Evolutionary conservation across 2,888 invertebrate genomes (phyloP).

Genomic region (Synanthedon tipuliformis): DNA sequence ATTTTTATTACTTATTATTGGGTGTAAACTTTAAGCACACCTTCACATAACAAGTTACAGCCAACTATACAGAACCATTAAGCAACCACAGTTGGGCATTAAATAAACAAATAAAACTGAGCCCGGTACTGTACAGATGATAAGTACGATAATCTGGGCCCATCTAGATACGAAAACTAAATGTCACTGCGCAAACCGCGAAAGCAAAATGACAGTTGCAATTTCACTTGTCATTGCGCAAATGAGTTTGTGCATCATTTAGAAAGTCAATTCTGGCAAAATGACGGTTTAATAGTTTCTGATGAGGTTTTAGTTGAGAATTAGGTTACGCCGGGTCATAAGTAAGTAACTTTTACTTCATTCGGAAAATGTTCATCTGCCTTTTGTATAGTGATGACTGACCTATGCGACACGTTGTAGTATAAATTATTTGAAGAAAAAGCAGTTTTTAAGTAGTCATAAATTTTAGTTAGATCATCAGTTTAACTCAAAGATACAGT

Average conservation of each 20-base stretch:
- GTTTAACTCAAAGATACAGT: too few species aligned
- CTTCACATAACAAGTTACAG: constrained; percentile 1
- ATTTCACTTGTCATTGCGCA: constrained; percentile 57
- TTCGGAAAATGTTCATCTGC: too few species aligned
- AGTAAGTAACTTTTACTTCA: too few species aligned
- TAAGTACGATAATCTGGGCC: constrained; percentile 34
- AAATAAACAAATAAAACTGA: constrained; percentile 25
- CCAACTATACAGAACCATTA: constrained; percentile 15
- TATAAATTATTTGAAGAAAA: too few species aligned
- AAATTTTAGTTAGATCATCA: too few species aligned
- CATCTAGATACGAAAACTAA: constrained; percentile 42
- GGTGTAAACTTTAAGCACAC: too few species aligned
- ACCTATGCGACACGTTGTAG: too few species aligned
- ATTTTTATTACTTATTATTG: too few species aligned
- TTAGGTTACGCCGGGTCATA: neutral
- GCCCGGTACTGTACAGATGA: constrained; percentile 18
- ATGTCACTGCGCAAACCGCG: constrained; percentile 36
- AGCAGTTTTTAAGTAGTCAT: too few species aligned
- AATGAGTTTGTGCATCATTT: constrained; percentile 63
- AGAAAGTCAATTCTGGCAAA: constrained; percentile 37
- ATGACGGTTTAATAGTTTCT: neutral
- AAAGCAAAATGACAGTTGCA: constrained; percentile 37
- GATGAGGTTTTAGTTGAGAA: neutral
- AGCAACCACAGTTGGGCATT: constrained; percentile 21
- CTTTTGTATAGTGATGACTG: too few species aligned